phyloP scores from a whole-genome alignment of 2,888 invertebrate species.

The Tortricodes alternella region DNA sequence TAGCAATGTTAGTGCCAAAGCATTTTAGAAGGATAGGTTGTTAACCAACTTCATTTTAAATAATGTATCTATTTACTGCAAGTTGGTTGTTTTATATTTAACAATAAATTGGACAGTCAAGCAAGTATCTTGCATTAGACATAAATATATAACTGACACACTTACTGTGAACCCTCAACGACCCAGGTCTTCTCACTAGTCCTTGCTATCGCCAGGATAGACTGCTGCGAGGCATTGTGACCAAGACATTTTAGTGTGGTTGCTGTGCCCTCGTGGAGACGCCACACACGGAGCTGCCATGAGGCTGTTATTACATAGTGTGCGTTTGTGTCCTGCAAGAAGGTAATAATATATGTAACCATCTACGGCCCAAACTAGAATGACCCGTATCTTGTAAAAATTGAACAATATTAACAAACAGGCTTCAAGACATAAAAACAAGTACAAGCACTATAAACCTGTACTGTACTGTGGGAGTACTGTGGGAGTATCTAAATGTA shows the following conservation, averaged over 20 bases:
- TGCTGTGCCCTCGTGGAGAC: constrained; percentile 54
- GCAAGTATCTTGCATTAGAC: too few species aligned
- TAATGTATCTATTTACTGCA: too few species aligned
- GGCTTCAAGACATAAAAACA: too few species aligned
- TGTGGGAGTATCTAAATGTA: too few species aligned
- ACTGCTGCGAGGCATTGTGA: constrained; percentile 62
- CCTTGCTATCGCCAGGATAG: constrained; percentile 52
- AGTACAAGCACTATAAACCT: too few species aligned
- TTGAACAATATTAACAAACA: too few species aligned
- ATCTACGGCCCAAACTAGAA: background rate
- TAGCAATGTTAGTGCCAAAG: too few species aligned
- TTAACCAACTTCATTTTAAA: too few species aligned
- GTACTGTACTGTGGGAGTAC: too few species aligned
- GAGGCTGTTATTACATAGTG: constrained; percentile 67
- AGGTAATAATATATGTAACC: background rate
- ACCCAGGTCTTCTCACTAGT: constrained; percentile 62
- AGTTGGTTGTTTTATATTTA: too few species aligned
- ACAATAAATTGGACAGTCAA: too few species aligned
- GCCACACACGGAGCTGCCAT: constrained; percentile 68
- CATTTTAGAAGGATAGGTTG: too few species aligned
- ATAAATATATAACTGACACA: background rate
- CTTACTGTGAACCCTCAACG: constrained; percentile 73
- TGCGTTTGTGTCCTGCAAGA: constrained; percentile 58
- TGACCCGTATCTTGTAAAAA: background rate
- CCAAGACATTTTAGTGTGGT: constrained; percentile 59